Evolutionary conservation across 2,797 vertebrate genomes (phyloP), one percentile per base, ranked within the genome.

Genomic region (Falco novaeseelandiae): DNA sequence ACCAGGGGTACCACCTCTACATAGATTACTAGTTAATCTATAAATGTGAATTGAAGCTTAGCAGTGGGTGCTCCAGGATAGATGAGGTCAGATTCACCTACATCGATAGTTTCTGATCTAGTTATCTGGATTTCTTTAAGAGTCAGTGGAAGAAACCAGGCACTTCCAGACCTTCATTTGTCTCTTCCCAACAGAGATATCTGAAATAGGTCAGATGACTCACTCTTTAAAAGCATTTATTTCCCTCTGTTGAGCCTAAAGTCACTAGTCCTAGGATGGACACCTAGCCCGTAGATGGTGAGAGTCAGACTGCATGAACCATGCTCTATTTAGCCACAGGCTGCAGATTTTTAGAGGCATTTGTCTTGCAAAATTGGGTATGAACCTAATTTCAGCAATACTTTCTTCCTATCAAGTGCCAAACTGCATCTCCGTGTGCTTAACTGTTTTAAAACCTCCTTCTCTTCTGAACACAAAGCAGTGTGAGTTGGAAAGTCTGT

Each of bases 121-220:
- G 30, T 85, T 73, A 74, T 77, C 20, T 89, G 52, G 54, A 82
- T 72, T 89, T 78, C 52, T 78, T 88, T 62, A 79, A 76, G n/a
- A 85, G 20, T 65, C 21, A 44, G 16, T 58, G 62, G 44, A 32
- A 69, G 49, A 92, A 42, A 0, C 2, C 2, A 77, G 16, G 12
- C 16, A 46, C 7, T 84, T 90, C 14, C 51, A 87, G 73, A 48
- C 49, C 42, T 82, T 76, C 32, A 51, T 76, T 89, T 89, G 14
- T 86, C 51, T 95, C 27, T 44, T 94, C 32, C 26, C 90, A 86
- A 74, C 8, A 10, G 42, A 73, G 38, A 57, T 74, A 65, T 44
- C 55, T 88, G 59, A 96, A 92, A 82, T 55, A 92, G 38, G 63
- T 89, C 48, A 52, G 74, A 93, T 92, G 86, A 92, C 38, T 93